Conservation (phyloP, 2,888 invertebrate species). For the Darwinula stevensoni region DNA sequence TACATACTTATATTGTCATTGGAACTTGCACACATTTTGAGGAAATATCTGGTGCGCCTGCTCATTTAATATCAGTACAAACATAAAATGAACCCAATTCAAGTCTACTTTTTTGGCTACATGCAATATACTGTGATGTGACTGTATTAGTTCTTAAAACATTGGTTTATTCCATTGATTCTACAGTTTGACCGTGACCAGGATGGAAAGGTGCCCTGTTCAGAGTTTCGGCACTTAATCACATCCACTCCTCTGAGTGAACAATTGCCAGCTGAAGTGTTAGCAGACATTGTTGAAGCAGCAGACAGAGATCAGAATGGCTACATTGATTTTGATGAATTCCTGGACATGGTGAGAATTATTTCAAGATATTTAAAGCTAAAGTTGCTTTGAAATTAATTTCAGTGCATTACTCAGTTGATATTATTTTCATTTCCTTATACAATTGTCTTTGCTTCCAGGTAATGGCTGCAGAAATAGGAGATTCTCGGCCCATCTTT, state of each 20-base stretch:
- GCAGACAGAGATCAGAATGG: constrained; percentile 28
- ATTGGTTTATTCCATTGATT: no score
- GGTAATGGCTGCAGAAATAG: constrained; percentile 10
- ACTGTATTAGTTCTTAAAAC: no score
- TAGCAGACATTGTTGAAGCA: constrained; percentile 13
- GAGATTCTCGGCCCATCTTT: constrained; percentile 11
- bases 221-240: constrained; percentile 8
- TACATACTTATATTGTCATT: no score
- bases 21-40: no score
- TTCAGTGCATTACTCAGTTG: not conserved
- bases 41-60: no score
- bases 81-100: no score
- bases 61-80: no score
- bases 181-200: constrained; percentile 9
- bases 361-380: no score
- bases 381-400: no score
- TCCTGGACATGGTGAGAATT: constrained; percentile 28
- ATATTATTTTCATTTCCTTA: constrained; percentile 20
- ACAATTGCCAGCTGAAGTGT: constrained; percentile 13
- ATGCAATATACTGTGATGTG: no score
- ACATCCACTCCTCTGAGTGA: constrained; percentile 9
- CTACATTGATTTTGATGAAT: constrained; percentile 60
- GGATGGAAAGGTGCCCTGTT: constrained; percentile 9
- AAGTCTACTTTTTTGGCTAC: no score
- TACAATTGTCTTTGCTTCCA: constrained; percentile 20